These are phyloP conservation scores for Steatocranus sp. DNA, from an alignment of 2,797 vertebrate species.

Conservation along the genomic window DNA sequence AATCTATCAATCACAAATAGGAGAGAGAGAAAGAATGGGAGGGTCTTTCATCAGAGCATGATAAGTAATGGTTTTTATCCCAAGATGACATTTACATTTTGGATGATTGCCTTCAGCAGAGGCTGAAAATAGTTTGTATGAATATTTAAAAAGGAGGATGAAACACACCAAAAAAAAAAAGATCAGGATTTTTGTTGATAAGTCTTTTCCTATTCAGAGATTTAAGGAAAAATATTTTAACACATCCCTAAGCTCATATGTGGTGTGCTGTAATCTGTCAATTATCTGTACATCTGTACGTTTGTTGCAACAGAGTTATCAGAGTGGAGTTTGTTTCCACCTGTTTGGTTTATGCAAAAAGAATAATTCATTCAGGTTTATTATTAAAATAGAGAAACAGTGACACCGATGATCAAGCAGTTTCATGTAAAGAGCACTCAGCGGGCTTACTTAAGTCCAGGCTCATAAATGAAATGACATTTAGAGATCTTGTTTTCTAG, in stretches of 20 bases:
- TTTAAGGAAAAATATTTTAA: neutral
- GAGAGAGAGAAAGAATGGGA: neutral
- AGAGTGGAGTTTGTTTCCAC: neutral
- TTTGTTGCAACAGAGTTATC: neutral
- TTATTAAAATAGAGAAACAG: neutral
- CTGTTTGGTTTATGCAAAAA: neutral
- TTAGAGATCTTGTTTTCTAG: too few relatives aligned
- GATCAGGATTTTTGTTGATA: neutral
- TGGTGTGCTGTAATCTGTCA: neutral
- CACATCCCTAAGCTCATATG: accelerated
- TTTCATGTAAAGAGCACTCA: neutral
- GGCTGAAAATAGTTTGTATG: neutral
- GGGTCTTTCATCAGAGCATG: neutral
- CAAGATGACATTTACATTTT: neutral
- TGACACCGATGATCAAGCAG: neutral
- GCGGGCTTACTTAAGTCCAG: neutral
- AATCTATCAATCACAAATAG: neutral
- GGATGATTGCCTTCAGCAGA: neutral
- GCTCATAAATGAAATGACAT: neutral
- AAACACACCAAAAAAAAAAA: neutral
- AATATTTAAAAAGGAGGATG: neutral
- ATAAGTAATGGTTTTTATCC: neutral
- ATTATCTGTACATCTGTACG: too few relatives aligned
- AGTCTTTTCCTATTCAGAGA: neutral
- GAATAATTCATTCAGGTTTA: neutral